phyloP scores from a whole-genome alignment of 2,888 invertebrate species.

The Pheosia tremula region DNA sequence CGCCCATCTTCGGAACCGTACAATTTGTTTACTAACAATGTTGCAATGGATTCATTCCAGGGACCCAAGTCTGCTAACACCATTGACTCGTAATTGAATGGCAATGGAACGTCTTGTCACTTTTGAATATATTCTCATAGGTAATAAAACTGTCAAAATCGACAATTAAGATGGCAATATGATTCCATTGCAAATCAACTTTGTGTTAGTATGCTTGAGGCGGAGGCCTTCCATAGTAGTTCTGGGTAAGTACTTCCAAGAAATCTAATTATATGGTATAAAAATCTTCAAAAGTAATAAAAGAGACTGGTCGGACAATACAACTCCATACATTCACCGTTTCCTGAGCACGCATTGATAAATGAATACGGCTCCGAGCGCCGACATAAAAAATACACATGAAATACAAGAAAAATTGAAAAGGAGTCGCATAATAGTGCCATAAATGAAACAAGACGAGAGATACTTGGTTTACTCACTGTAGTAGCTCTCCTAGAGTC shows the following conservation, averaged over 20 bases:
- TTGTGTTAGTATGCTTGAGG: too few species aligned
- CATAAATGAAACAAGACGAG: slow-evolving; percentile 9
- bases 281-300: slow-evolving; percentile 27
- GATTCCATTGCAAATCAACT: too few species aligned
- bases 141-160: too few species aligned
- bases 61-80: background rate
- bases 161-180: too few species aligned
- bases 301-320: slow-evolving; percentile 34
- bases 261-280: slow-evolving; percentile 10
- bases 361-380: slow-evolving; percentile 40
- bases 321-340: slow-evolving; percentile 29
- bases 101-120: too few species aligned
- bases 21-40: background rate
- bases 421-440: slow-evolving; percentile 37
- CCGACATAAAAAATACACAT: slow-evolving; percentile 33
- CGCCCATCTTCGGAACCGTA: background rate
- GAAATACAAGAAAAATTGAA: slow-evolving; percentile 32
- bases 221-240: too few species aligned
- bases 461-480: background rate
- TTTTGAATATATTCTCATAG: too few species aligned
- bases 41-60: background rate
- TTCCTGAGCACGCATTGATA: slow-evolving; percentile 44
- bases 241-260: background rate
- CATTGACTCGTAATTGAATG: too few species aligned
- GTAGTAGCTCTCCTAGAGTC: background rate